Percentiles rank a stretch among this genome's conserved stretches.
Evolutionary conservation across 2,113 vertebrate genomes (phyloP).

Genomic region (Archilochus colubris): DNA sequence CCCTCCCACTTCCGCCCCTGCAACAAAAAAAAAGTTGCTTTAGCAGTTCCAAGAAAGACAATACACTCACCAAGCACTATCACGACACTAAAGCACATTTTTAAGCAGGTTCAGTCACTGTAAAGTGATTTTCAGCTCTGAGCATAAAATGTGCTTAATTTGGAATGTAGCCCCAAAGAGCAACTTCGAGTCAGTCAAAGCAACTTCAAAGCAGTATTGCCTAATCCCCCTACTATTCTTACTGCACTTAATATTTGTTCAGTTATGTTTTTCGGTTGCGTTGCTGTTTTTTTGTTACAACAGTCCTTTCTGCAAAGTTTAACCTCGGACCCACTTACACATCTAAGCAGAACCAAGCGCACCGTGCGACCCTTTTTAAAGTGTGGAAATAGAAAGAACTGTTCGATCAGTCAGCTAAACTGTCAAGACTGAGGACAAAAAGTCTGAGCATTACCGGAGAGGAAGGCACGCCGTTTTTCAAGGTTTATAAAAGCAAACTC

Average conservation of each 20-base stretch:
- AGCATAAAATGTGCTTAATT: background rate
- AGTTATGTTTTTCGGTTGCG: background rate
- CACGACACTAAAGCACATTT: background rate
- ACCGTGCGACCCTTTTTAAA: background rate
- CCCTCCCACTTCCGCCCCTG: background rate
- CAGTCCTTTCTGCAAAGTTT: background rate
- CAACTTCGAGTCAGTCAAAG: background rate
- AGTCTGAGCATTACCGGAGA: accelerated
- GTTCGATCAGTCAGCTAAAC: background rate
- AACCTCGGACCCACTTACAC: background rate
- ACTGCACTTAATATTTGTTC: too few relatives aligned
- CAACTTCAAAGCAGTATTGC: background rate
- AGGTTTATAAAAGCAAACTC: background rate
- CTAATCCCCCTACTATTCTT: background rate
- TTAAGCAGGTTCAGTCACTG: background rate
- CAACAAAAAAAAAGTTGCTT: background rate
- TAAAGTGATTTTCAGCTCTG: background rate
- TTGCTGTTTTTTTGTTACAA: background rate
- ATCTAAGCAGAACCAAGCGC: accelerated
- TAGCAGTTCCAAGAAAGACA: background rate
- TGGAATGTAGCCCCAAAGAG: background rate
- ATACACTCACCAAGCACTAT: background rate
- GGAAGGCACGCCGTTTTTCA: accelerated
- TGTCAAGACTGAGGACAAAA: background rate
- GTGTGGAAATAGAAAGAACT: background rate